Evolutionary conservation across 2,797 vertebrate species (phyloP), one percentile per base, ranked within the genome.

Genomic region (Crocidura indochinensis): DNA sequence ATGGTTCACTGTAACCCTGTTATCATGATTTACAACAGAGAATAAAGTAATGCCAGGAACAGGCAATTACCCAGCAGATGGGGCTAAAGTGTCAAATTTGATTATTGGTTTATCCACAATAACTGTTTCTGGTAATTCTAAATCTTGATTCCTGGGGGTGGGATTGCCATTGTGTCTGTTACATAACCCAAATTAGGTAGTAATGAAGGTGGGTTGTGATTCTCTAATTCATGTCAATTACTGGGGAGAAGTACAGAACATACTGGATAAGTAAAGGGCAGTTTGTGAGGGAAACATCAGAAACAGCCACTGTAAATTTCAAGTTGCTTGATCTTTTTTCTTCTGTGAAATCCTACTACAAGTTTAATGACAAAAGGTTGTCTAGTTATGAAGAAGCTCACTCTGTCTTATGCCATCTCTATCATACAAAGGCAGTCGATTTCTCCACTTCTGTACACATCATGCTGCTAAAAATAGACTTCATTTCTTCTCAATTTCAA

Each of bases 401-500:
- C 9, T 72, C 49, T 80, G 38, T 38, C 38, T 67, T 73, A 44
- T 47, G 10, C 27, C 60, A 60, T 86, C 56, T 74, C 46, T 15
- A 68, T 68, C 67, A 29, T n/a, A 68, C 26, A 64, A 26, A 64
- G 8, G 60, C 60, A 71, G 47, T 76, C 24, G 75, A 12, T 71
- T 51, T 38, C 38, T 46, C 44, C 10, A 31, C 31, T 53, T 47
- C 17, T 62, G 60, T 7, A 10, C 20, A 64, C 60, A 22, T 20
- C 19, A 11, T 87, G 71, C 71, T 56, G 72, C 79, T 64, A 84
- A 84, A 65, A 89, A 80, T 64, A n/a, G 27, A 53, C 51, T 53
- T 53, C 51, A 53, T 17, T 17, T 53, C 74, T 67, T 94, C 31
- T 88, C 46, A 71, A 38, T 85, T 92, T 83, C 51, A 62, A 79